These are phyloP conservation scores for Stratiomys singularior DNA, from an alignment of 2,888 invertebrate genomes.

Conservation along the genomic window DNA sequence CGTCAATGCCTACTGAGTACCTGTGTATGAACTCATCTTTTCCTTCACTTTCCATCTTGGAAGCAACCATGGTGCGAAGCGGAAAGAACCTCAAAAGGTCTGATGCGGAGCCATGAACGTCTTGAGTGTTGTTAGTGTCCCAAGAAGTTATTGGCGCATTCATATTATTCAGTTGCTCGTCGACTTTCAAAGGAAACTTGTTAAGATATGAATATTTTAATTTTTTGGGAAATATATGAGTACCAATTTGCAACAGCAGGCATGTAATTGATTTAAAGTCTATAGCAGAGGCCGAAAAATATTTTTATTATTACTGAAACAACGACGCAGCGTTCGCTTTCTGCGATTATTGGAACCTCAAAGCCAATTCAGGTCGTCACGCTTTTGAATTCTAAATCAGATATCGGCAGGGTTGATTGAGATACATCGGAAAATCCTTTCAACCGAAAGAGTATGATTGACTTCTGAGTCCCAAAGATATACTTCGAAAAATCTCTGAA, in stretches of 20 bases:
- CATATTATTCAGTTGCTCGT: not conserved
- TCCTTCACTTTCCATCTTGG: not conserved
- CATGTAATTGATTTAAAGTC: constrained; percentile 3
- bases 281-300: not conserved
- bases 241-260: not conserved
- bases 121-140: not conserved
- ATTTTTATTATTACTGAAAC: not conserved
- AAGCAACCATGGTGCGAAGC: not conserved
- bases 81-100: not conserved
- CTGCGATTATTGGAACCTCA: not conserved
- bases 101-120: not conserved
- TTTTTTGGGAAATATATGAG: not conserved
- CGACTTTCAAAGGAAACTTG: constrained; percentile 11
- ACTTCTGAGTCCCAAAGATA: too few species aligned
- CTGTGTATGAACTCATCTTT: not conserved
- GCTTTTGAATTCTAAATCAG: too few species aligned
- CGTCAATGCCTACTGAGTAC: not conserved
- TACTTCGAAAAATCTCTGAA: too few species aligned
- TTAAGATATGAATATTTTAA: not conserved
- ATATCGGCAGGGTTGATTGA: too few species aligned
- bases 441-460: too few species aligned
- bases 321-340: not conserved
- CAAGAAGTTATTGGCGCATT: not conserved
- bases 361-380: not conserved
- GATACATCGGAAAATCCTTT: too few species aligned